These are phyloP conservation scores for Charina bottae DNA, from an alignment of 2,113 vertebrate genomes.

Conservation along the genomic window DNA sequence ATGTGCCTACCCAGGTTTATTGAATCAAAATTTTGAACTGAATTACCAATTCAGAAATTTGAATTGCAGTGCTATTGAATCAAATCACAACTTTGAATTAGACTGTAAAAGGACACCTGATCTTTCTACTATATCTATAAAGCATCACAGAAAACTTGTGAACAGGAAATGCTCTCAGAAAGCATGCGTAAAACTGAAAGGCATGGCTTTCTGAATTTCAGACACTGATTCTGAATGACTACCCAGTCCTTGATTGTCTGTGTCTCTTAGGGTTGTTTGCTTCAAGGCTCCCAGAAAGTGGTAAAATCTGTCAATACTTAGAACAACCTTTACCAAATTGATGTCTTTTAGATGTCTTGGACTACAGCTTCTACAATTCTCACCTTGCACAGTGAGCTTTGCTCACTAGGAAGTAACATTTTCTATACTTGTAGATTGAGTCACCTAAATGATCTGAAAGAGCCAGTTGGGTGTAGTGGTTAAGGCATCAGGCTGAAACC, in stretches of 20 bases:
- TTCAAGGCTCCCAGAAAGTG: background rate
- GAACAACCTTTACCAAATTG: too few relatives aligned
- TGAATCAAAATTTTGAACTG: background rate
- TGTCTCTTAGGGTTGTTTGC: background rate
- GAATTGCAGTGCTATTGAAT: background rate
- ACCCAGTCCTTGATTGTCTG: background rate
- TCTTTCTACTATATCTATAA: too few relatives aligned
- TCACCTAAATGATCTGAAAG: background rate
- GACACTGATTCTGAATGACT: background rate
- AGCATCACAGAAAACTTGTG: background rate
- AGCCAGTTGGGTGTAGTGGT: too few relatives aligned
- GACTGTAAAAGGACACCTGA: too few relatives aligned
- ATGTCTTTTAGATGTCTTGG: too few relatives aligned
- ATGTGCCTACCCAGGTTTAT: background rate
- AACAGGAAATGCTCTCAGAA: background rate
- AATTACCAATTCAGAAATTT: background rate
- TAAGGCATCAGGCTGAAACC: too few relatives aligned
- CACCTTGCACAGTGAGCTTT: background rate
- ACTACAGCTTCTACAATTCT: too few relatives aligned
- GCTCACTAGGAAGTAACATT: background rate
- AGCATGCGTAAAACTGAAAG: background rate
- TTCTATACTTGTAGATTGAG: background rate
- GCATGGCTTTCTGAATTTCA: background rate
- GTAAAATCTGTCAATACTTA: background rate
- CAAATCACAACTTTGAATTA: background rate